phyloP scores from a whole-genome alignment of 2,888 invertebrate genomes.

The Tribolium freemani region DNA sequence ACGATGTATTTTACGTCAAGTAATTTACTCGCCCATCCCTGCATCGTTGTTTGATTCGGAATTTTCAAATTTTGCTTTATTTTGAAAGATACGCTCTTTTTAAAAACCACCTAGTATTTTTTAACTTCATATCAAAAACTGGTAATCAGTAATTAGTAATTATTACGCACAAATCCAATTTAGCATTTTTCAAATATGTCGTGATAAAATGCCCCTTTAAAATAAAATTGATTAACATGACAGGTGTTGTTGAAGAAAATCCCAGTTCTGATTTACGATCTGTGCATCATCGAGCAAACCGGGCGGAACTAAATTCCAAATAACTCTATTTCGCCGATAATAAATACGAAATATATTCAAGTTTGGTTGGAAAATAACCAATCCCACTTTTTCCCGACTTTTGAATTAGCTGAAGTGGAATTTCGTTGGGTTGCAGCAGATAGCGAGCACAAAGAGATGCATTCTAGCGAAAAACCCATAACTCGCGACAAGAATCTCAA shows the following conservation, averaged over 20 bases:
- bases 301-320: neutral
- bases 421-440: constrained; percentile 1
- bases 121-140: too few relatives aligned
- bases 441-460: constrained; percentile 11
- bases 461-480: constrained; percentile 14
- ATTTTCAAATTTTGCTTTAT: too few relatives aligned
- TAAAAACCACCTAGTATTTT: too few relatives aligned
- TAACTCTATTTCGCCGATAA: neutral
- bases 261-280: neutral
- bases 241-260: neutral
- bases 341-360: constrained; percentile 5
- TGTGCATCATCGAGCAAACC: neutral
- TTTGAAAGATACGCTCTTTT: too few relatives aligned
- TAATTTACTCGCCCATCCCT: too few relatives aligned
- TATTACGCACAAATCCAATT: too few relatives aligned
- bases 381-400: neutral
- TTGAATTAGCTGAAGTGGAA: constrained; percentile 2
- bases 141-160: too few relatives aligned
- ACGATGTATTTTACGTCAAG: too few relatives aligned
- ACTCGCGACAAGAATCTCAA: constrained; percentile 10
- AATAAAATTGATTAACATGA: neutral
- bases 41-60: too few relatives aligned
- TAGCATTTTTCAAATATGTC: too few relatives aligned
- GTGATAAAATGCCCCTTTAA: too few relatives aligned
- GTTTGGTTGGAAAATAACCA: neutral